These are phyloP conservation scores for Aphelocoma coerulescens DNA, from an alignment of 2,113 vertebrate species.

Conservation along the genomic window DNA sequence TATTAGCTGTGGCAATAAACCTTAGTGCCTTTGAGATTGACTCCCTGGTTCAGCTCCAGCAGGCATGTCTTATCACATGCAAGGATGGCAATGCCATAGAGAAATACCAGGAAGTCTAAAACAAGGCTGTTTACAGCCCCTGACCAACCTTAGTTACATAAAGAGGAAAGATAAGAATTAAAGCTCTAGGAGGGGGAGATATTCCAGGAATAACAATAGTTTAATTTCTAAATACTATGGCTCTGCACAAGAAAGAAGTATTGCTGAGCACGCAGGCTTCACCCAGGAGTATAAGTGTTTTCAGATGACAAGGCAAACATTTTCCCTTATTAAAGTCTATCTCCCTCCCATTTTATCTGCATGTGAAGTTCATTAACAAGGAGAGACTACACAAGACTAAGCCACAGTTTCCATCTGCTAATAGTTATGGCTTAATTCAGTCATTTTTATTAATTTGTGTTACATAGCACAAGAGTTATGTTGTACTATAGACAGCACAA, in stretches of 20 bases:
- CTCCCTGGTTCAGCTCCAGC: background rate
- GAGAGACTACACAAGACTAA: background rate
- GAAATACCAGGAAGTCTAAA: background rate
- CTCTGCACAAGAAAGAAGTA: background rate
- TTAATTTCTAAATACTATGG: background rate
- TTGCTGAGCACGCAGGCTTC: background rate
- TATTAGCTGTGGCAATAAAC: background rate
- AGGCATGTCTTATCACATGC: background rate
- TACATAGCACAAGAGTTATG: background rate
- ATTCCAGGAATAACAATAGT: background rate
- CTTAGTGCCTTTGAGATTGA: background rate
- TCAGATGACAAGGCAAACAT: background rate
- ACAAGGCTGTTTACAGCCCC: background rate
- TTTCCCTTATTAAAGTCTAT: background rate
- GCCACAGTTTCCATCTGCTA: conserved; percentile 1
- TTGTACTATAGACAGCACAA: background rate
- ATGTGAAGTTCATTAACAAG: conserved; percentile 5
- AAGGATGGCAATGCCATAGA: background rate
- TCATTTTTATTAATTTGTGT: background rate
- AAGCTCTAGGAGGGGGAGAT: background rate
- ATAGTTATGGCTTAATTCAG: background rate
- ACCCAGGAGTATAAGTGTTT: background rate
- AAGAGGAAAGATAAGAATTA: conserved; percentile 5
- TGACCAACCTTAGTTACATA: conserved; percentile 9
- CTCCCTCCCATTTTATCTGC: background rate